A percentile compares a stretch with the other conserved stretches of the same genome.
These are phyloP conservation scores for Astyanax mexicanus DNA, from an alignment of 2,797 vertebrate species.

Conservation along the genomic window DNA sequence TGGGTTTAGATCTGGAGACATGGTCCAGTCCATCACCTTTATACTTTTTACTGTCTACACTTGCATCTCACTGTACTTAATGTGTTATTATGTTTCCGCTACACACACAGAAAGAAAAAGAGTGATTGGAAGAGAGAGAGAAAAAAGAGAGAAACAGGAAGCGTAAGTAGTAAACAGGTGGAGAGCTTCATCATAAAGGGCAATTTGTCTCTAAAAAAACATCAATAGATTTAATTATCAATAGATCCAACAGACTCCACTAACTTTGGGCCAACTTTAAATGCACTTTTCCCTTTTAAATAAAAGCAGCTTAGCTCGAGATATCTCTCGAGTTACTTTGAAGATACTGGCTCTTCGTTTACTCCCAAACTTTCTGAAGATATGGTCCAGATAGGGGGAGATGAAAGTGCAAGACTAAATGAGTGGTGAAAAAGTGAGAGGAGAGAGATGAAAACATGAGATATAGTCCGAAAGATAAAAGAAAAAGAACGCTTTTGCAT, in stretches of 20 bases:
- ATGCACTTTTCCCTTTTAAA: slow-evolving; percentile 12
- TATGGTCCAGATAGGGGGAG: not conserved
- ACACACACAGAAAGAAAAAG: not conserved
- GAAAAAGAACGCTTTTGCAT: not conserved
- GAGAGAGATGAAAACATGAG: slow-evolving; percentile 14
- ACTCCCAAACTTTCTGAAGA: slow-evolving; percentile 44
- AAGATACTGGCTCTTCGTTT: slow-evolving; percentile 56
- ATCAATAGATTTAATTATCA: slow-evolving; percentile 20
- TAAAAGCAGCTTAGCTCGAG: slow-evolving; percentile 41
- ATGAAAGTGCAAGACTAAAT: slow-evolving; percentile 13
- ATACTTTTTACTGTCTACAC: no score
- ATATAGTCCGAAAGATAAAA: slow-evolving; percentile 3
- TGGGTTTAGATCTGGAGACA: no score
- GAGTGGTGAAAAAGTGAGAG: not conserved
- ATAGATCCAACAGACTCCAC: no score
- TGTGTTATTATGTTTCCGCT: no score
- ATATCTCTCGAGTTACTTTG: slow-evolving; percentile 59
- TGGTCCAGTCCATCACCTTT: no score
- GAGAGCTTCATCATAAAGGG: slow-evolving; percentile 16
- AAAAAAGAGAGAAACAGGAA: no score
- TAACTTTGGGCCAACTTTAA: no score
- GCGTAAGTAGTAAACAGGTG: not conserved
- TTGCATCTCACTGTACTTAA: no score
- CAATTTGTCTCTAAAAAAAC: slow-evolving; percentile 15
- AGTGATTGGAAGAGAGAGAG: no score